Percentiles rank a stretch among this genome's conserved stretches.
These are phyloP conservation scores for Bathynomus jamesi DNA, from an alignment of 1,140 invertebrate genomes.

Conservation along the genomic window DNA sequence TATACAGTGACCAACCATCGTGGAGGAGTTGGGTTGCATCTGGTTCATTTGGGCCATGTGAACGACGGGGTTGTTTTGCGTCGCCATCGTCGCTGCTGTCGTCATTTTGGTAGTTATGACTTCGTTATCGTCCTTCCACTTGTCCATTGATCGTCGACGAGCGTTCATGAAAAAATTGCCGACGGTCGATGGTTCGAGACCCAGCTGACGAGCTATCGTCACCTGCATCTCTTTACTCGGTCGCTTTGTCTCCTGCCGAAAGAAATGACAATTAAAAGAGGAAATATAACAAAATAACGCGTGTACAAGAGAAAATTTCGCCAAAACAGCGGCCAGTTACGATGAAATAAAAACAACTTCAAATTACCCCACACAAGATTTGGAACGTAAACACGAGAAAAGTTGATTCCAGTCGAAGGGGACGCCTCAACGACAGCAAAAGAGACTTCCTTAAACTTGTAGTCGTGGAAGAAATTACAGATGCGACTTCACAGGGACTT, in stretches of 20 bases:
- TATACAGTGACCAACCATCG: constrained; percentile 32
- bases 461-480: no score
- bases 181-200: constrained; percentile 95
- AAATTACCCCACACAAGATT: background rate
- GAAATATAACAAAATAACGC: background rate
- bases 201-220: constrained; percentile 94
- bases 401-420: background rate
- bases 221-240: constrained; percentile 99
- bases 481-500: no score
- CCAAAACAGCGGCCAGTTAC: background rate
- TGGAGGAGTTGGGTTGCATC: constrained; percentile 28
- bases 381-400: background rate
- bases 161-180: constrained; percentile 99
- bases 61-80: constrained; percentile 18
- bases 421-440: background rate
- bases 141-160: constrained; percentile 91
- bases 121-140: constrained; percentile 80
- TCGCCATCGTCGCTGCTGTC: constrained; percentile 41
- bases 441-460: no score
- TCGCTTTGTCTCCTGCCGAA: constrained; percentile 92
- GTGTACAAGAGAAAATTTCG: no score
- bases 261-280: constrained; percentile 35
- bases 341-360: background rate
- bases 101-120: constrained; percentile 46
- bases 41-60: constrained; percentile 34